These are phyloP conservation scores for Acleris sparsana DNA, from an alignment of 2,888 invertebrate species.

Conservation along the genomic window DNA sequence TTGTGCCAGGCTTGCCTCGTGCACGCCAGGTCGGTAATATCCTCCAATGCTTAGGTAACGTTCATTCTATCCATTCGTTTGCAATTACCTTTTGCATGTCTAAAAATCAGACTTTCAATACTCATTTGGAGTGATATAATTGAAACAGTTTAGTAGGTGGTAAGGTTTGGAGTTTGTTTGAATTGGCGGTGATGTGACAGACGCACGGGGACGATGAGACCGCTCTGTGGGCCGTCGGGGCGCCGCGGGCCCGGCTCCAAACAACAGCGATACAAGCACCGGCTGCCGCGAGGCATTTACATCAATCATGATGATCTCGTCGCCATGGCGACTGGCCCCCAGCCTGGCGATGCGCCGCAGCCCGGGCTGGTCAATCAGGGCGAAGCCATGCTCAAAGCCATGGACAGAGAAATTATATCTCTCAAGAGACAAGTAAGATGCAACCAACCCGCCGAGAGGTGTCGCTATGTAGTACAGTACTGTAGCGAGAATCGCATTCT, in stretches of 20 bases:
- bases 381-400: slow-evolving; percentile 93
- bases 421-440: slow-evolving; percentile 97
- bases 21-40: slow-evolving; percentile 83
- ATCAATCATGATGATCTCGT: slow-evolving; percentile 98
- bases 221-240: slow-evolving; percentile 88
- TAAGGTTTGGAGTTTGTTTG: slow-evolving; percentile 57
- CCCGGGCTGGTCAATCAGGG: slow-evolving; percentile 85
- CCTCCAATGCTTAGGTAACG: slow-evolving; percentile 37
- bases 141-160: slow-evolving; percentile 36
- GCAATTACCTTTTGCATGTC: slow-evolving; percentile 54
- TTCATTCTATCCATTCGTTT: slow-evolving; percentile 35
- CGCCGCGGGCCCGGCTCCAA: slow-evolving; percentile 82
- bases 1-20: slow-evolving; percentile 83
- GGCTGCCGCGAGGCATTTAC: slow-evolving; percentile 98
- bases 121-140: slow-evolving; percentile 47
- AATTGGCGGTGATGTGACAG: slow-evolving; percentile 83
- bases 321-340: slow-evolving; percentile 92
- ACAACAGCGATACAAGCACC: slow-evolving; percentile 87
- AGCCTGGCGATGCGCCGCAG: slow-evolving; percentile 81
- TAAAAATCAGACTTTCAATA: slow-evolving; percentile 39
- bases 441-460: slow-evolving; percentile 59
- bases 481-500: slow-evolving; percentile 65
- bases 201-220: slow-evolving; percentile 91
- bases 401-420: slow-evolving; percentile 97
- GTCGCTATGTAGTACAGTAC: slow-evolving; percentile 62